Conservation (phyloP, 2,888 invertebrate species). For the Ormia ochracea region DNA sequence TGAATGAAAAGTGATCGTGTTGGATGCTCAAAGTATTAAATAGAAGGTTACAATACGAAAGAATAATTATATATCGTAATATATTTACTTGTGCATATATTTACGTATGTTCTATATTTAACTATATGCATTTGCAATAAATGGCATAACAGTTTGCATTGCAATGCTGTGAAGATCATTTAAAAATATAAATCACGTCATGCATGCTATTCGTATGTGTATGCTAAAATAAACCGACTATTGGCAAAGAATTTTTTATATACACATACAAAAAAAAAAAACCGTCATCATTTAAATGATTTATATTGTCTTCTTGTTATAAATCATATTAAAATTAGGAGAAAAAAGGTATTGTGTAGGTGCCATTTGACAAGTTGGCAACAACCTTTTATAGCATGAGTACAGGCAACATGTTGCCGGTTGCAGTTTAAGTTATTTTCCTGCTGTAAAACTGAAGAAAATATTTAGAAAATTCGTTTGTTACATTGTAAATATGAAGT, state of each 20-base stretch:
- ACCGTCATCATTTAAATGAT: conserved; percentile 39
- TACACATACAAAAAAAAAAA: no score
- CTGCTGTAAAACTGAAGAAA: background rate
- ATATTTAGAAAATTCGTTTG: background rate
- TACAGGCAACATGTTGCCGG: background rate
- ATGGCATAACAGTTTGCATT: no score
- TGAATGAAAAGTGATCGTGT: no score
- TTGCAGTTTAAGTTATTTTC: background rate
- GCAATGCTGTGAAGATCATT: no score
- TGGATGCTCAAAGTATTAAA: no score
- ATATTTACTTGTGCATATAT: no score
- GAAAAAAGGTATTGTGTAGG: conserved; percentile 24
- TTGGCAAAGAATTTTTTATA: background rate
- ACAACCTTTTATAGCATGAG: conserved; percentile 24
- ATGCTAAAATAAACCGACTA: background rate
- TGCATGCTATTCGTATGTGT: no score
- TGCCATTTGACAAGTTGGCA: conserved; percentile 33
- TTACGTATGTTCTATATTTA: no score
- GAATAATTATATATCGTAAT: no score
- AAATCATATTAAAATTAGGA: conserved; percentile 25
- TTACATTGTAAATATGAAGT: background rate
- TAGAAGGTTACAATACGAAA: no score
- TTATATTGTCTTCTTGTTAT: conserved; percentile 42
- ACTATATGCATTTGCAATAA: no score
- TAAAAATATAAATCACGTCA: no score